Conservation (phyloP, 2,888 invertebrate species). For the Lagria hirta region DNA sequence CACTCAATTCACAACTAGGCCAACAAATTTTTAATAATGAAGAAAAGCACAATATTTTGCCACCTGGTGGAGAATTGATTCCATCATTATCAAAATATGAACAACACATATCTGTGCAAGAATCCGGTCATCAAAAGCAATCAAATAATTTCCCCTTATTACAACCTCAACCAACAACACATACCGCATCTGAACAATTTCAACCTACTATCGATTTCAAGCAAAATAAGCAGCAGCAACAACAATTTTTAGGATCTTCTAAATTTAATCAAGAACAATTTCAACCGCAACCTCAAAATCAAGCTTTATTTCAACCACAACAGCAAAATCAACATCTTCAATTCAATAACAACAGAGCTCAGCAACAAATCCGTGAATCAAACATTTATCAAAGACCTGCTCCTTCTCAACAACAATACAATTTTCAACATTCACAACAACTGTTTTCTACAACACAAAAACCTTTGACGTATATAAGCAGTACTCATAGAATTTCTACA, state of each 20-base stretch:
- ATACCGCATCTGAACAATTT: slow-evolving; percentile 25
- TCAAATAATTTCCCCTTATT: slow-evolving; percentile 5
- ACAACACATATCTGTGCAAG: slow-evolving; percentile 70
- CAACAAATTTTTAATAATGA: slow-evolving; percentile 38
- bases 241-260: slow-evolving; percentile 14
- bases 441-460: slow-evolving; percentile 7
- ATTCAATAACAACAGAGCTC: slow-evolving; percentile 52
- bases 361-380: slow-evolving; percentile 38
- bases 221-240: slow-evolving; percentile 17
- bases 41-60: slow-evolving; percentile 50
- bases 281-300: slow-evolving; percentile 23
- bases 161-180: slow-evolving; percentile 31
- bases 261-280: slow-evolving; percentile 25
- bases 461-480: slow-evolving; percentile 20
- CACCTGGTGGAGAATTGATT: slow-evolving; percentile 72
- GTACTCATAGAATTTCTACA: slow-evolving; percentile 3
- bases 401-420: slow-evolving; percentile 11
- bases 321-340: slow-evolving; percentile 42
- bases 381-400: slow-evolving; percentile 27
- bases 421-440: slow-evolving; percentile 7
- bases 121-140: slow-evolving; percentile 34
- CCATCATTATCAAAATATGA: slow-evolving; percentile 78
- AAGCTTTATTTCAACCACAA: slow-evolving; percentile 48
- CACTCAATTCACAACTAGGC: slow-evolving; percentile 34
- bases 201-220: slow-evolving; percentile 24